Evolutionary conservation across 2,797 vertebrate species (phyloP), one percentile per base, ranked within the genome.

Genomic region (Rhabdomys pumilio): DNA sequence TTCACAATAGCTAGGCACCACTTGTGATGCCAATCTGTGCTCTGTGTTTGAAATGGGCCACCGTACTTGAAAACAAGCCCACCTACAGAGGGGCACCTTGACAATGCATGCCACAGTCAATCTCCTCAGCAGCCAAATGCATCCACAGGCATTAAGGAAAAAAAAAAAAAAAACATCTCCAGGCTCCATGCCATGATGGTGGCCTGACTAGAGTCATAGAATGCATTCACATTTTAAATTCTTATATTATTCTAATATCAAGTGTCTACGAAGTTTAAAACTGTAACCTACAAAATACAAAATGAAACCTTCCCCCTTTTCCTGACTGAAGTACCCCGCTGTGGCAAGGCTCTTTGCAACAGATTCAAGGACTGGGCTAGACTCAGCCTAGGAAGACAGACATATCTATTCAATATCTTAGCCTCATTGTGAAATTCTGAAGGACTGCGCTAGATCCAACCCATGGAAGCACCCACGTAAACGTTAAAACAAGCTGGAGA

Each of bases 131-230:
- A 98, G 98, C 97, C 98, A 97, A 97, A 96, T 96, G 97, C 98
- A 98, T 98, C 98, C 98, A 98, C 98, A 98, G 99, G 99, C 98
- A 98, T 97, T 97, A 93, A 80, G 83, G 97, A 98, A 96, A 93
- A 95, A 41, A 72, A 34, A 63, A 63, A 26, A 67, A 97, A 98
- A 97, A 34, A 93, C 87, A 83, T 69, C 92, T 94, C 95, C 90
- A 90, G 96, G 97, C 97, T 91, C 90, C 90, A 93, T 93, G 98
- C 97, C 96, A 97, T 77, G 5, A 14, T 92, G 94, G 94, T 69
- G 97, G 97, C 98, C 96, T 89, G 92, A 96, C 96, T 85, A 97
- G 93, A 89, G 94, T 97, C 97, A 97, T 90, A 82, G 47, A 93
- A 88, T 90, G 97, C 95, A 95, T 85, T 97, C 72, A 83, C 85